These are phyloP conservation scores for Agriopis aurantiaria DNA, from an alignment of 2,888 invertebrate species.

Conservation along the genomic window DNA sequence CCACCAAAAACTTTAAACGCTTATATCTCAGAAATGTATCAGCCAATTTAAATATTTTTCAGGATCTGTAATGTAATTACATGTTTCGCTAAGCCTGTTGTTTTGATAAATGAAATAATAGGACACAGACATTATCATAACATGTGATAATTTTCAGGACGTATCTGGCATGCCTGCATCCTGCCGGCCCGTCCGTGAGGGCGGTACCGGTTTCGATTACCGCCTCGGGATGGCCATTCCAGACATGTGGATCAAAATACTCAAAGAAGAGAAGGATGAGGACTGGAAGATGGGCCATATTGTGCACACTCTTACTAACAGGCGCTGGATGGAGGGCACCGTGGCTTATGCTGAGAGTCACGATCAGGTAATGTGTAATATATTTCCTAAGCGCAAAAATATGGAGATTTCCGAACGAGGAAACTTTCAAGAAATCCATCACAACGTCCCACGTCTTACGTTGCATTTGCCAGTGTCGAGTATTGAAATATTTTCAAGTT, in stretches of 20 bases:
- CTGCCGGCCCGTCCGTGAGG: conserved; percentile 97
- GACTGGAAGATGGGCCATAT: conserved; percentile 97
- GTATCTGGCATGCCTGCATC: conserved; percentile 99
- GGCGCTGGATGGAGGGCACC: conserved; percentile 98
- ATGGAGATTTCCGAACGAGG: too few relatives aligned
- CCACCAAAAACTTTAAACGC: too few relatives aligned
- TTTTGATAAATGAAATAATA: too few relatives aligned
- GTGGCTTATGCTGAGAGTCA: conserved; percentile 99
- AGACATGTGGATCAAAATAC: conserved; percentile 98
- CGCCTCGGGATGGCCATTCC: conserved; percentile 99
- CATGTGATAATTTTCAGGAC: conserved; percentile 85
- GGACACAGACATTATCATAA: background rate
- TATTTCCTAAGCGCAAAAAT: background rate
- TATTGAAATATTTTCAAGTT: too few relatives aligned
- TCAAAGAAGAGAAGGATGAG: conserved; percentile 94
- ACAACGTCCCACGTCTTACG: too few relatives aligned
- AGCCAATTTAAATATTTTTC: too few relatives aligned
- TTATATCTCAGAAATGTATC: too few relatives aligned
- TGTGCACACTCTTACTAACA: conserved; percentile 96
- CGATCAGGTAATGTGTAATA: conserved; percentile 90
- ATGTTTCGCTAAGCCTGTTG: background rate
- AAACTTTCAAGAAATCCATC: too few relatives aligned
- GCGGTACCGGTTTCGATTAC: conserved; percentile 98
- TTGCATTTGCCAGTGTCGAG: too few relatives aligned
- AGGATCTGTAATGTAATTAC: too few relatives aligned